Base-by-base conservation (phyloP, 2,797 vertebrate genomes). In the Pangasius mekongensis region DNA sequence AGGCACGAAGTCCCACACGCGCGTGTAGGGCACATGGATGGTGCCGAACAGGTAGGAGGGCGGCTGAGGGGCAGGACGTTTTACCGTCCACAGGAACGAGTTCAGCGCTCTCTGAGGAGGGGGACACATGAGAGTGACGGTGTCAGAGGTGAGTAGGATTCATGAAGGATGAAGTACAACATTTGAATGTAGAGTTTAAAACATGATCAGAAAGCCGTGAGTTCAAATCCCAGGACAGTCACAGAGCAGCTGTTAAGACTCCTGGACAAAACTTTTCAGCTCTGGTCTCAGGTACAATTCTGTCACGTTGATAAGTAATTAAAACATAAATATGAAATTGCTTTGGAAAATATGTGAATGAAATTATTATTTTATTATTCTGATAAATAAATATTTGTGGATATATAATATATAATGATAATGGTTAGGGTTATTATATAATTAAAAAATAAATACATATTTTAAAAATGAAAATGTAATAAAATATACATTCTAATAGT, bases 41-140 rank as follows among this genome's bases (percentile, higher is more conserved):
- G 97, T 97, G 88, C 97, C 97, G 56, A 97, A 97, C 77, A 97
- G 94, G 91, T 97, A 97, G 71, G 97, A 97, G 0, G 97, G 97
- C 74, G 97, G 96, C 64, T 96, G 95, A 0, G 96, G 96, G 73
- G 96, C 95, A 71, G 97, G 94, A 0, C 97, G 96, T 69, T 94
- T 95, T 58, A 97, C 94, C 16, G 96, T 96, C 97, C 97, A 97
- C 90, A 97, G 94, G 93, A 97, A 97, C 36, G 97, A 97, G 93
- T 97, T 97, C 93, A 97, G 94, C 66, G 97, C 95, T 91, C 94
- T 94, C 94, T 97, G 96, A 97, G 97, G 93, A 1, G 78, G n/a
- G 62, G 27, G 76, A 82, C 54, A 80, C 22, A 14, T 3, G 52
- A 80, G 30, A 80, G 77, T 20, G 11, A 60, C 13, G 1, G 27